phyloP scores from a whole-genome alignment of 2,888 invertebrate genomes.

The Oscheius sp. region DNA sequence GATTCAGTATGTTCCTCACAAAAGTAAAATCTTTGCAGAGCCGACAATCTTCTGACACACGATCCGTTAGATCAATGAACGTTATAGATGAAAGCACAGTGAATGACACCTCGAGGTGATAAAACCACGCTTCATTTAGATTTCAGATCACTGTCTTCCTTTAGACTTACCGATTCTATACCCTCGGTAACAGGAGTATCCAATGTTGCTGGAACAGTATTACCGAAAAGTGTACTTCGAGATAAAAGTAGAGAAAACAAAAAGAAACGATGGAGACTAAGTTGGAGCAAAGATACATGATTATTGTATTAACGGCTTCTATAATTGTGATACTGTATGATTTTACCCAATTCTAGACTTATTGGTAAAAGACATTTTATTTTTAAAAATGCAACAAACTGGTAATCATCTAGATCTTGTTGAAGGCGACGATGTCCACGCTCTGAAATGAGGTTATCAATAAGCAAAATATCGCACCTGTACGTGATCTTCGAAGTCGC shows the following conservation, averaged over 20 bases:
- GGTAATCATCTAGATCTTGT: slow-evolving; percentile 59
- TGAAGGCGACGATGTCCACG: slow-evolving; percentile 68
- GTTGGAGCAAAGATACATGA: slow-evolving; percentile 35
- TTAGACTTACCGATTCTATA: slow-evolving; percentile 44
- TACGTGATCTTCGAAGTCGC: slow-evolving; percentile 59
- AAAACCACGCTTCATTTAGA: not conserved
- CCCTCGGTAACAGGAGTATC: slow-evolving; percentile 40
- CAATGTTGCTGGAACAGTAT: slow-evolving; percentile 33
- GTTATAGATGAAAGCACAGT: slow-evolving; percentile 39
- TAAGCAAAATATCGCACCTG: too few species aligned
- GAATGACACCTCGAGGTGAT: slow-evolving; percentile 27
- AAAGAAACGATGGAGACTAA: slow-evolving; percentile 51
- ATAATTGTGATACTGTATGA: too few species aligned
- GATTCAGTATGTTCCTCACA: slow-evolving; percentile 35
- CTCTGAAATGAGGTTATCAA: too few species aligned
- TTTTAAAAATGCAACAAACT: slow-evolving; percentile 7
- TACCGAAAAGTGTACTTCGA: slow-evolving; percentile 47
- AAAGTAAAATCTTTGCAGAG: slow-evolving; percentile 21
- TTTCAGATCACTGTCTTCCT: slow-evolving; percentile 48
- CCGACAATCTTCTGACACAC: slow-evolving; percentile 36
- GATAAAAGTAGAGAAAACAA: slow-evolving; percentile 51
- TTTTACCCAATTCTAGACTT: too few species aligned
- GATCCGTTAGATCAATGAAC: slow-evolving; percentile 41
- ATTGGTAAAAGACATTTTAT: not conserved
- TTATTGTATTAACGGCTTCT: too few species aligned